Percentiles rank a stretch among this genome's conserved stretches.
These are phyloP conservation scores for Emesis russula DNA, from an alignment of 2,888 invertebrate genomes.

Conservation along the genomic window DNA sequence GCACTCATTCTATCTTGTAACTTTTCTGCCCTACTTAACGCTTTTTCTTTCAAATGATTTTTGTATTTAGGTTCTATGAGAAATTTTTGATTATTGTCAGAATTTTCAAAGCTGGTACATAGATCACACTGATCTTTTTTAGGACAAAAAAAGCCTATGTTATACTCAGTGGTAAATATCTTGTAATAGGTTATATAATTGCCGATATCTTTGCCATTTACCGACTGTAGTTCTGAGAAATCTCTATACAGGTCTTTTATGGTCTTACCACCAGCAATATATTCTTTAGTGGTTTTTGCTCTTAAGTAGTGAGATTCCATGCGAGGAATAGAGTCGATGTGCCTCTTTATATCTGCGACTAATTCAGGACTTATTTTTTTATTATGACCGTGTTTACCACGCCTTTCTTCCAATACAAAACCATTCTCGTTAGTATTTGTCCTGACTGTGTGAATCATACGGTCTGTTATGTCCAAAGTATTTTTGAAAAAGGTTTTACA, in stretches of 20 bases:
- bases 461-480: slow-evolving; percentile 39
- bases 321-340: slow-evolving; percentile 45
- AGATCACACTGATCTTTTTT: too few relatives aligned
- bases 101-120: too few relatives aligned
- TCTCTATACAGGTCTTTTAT: slow-evolving; percentile 32
- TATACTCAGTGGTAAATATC: too few relatives aligned
- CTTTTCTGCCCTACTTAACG: too few relatives aligned
- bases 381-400: slow-evolving; percentile 29
- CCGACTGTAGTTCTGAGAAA: too few relatives aligned
- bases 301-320: slow-evolving; percentile 36
- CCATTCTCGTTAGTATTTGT: slow-evolving; percentile 24
- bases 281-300: slow-evolving; percentile 36
- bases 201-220: too few relatives aligned
- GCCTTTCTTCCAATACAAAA: not conserved
- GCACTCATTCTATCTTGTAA: too few relatives aligned
- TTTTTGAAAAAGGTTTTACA: slow-evolving; percentile 39
- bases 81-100: too few relatives aligned
- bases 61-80: too few relatives aligned
- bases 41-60: too few relatives aligned
- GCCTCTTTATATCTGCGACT: slow-evolving; percentile 1
- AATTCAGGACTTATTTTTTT: not conserved
- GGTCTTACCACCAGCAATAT: slow-evolving; percentile 44
- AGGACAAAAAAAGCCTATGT: not conserved
- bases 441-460: slow-evolving; percentile 42
- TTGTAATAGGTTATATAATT: too few relatives aligned